These are phyloP conservation scores for Drosophila pallidifrons DNA, from an alignment of 1,140 invertebrate species.

Conservation along the genomic window DNA sequence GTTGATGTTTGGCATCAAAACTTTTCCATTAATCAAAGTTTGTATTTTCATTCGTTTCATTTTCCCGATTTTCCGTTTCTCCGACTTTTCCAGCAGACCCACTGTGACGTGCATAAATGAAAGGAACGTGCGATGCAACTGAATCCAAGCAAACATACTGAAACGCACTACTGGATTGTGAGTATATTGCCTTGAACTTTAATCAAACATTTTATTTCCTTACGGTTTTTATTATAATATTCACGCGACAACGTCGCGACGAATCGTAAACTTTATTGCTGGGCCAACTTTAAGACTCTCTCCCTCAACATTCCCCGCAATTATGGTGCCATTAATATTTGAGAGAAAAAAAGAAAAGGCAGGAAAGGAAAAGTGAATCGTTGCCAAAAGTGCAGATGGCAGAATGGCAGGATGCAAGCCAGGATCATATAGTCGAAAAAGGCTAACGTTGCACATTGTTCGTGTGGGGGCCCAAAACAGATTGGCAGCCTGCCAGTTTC, in stretches of 20 bases:
- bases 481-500: constrained; percentile 64
- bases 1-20: constrained; percentile 10
- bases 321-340: constrained; percentile 66
- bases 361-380: constrained; percentile 19
- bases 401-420: constrained; percentile 10
- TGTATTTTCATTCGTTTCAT: constrained; percentile 18
- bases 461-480: not conserved
- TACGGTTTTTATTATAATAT: constrained; percentile 36
- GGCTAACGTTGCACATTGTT: constrained; percentile 56
- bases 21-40: constrained; percentile 26
- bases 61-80: constrained; percentile 5
- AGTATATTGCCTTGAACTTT: constrained; percentile 74
- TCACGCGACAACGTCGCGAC: constrained; percentile 30
- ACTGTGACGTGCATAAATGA: constrained; percentile 81
- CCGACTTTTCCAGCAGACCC: constrained; percentile 41
- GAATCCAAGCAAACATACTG: constrained; percentile 81
- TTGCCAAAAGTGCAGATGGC: constrained; percentile 54
- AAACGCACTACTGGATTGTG: constrained; percentile 85
- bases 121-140: constrained; percentile 84
- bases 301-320: constrained; percentile 25
- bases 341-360: constrained; percentile 3
- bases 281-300: not conserved
- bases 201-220: not conserved
- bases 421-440: constrained; percentile 38
- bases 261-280: constrained; percentile 20